phyloP scores from a whole-genome alignment of 2,888 invertebrate species.

The Muschampia plurimacula region DNA sequence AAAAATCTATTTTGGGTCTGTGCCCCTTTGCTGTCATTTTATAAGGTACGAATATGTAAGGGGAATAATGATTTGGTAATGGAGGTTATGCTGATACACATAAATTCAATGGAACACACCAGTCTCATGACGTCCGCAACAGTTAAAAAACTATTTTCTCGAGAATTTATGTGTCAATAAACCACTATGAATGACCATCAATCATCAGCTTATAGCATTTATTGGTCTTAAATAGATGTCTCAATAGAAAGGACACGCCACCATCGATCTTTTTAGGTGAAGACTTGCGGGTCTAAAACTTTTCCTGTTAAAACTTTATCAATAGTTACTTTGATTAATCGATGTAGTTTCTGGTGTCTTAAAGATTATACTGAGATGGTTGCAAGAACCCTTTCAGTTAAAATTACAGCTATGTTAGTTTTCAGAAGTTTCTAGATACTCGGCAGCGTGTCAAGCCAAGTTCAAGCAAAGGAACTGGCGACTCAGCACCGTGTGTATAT shows the following conservation, averaged over 20 bases:
- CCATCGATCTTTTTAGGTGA: constrained; percentile 8
- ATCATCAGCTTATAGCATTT: neutral
- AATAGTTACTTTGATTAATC: constrained; percentile 6
- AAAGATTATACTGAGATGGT: neutral
- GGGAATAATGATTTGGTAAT: no score
- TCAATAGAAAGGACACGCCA: neutral
- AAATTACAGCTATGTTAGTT: neutral
- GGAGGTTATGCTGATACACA: no score
- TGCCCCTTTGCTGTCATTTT: no score
- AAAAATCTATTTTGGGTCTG: no score
- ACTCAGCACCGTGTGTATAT: no score
- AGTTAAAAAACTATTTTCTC: neutral
- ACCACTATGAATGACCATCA: neutral
- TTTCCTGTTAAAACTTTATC: constrained; percentile 12
- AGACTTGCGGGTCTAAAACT: constrained; percentile 3
- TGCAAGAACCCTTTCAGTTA: neutral
- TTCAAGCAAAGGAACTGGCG: no score
- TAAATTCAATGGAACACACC: no score
- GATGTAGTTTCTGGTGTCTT: neutral
- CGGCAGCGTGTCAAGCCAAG: no score
- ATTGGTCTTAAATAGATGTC: constrained; percentile 6
- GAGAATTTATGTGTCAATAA: neutral
- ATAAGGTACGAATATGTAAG: no score
- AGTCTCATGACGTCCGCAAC: neutral
- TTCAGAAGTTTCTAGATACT: neutral